These are phyloP conservation scores for Mormyrus hasselquistii DNA, from an alignment of 2,797 vertebrate genomes.

Conservation along the genomic window DNA sequence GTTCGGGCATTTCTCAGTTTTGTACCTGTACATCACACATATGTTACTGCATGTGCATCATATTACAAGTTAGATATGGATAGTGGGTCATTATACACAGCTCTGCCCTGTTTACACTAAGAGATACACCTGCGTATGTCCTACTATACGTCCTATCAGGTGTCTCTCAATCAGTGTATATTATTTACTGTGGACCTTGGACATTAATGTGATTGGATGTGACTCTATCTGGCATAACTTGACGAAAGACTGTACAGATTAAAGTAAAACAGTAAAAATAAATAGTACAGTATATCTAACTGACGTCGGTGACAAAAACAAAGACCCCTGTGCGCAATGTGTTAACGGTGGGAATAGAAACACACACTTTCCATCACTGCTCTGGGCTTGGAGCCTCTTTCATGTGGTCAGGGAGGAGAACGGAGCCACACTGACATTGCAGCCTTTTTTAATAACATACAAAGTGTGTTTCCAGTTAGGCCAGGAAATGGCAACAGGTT, in stretches of 20 bases:
- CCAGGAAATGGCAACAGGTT: constrained; percentile 11
- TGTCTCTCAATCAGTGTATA: neutral
- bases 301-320: neutral
- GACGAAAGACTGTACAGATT: neutral
- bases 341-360: constrained; percentile 24
- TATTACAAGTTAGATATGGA: neutral
- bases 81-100: neutral
- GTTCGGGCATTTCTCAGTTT: neutral
- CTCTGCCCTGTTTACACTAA: neutral
- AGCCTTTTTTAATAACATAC: constrained; percentile 6
- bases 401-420: constrained; percentile 27
- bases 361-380: constrained; percentile 14
- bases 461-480: constrained; percentile 22
- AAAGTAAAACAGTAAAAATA: neutral
- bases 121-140: neutral
- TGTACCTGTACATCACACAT: neutral
- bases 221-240: neutral
- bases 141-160: neutral
- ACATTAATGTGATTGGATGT: neutral
- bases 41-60: neutral
- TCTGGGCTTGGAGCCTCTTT: constrained; percentile 23
- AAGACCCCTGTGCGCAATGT: neutral
- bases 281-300: neutral
- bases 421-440: neutral
- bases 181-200: neutral